Evolutionary conservation across 2,797 vertebrate species (phyloP).

Genomic region (Sphenopsis melanotis): DNA sequence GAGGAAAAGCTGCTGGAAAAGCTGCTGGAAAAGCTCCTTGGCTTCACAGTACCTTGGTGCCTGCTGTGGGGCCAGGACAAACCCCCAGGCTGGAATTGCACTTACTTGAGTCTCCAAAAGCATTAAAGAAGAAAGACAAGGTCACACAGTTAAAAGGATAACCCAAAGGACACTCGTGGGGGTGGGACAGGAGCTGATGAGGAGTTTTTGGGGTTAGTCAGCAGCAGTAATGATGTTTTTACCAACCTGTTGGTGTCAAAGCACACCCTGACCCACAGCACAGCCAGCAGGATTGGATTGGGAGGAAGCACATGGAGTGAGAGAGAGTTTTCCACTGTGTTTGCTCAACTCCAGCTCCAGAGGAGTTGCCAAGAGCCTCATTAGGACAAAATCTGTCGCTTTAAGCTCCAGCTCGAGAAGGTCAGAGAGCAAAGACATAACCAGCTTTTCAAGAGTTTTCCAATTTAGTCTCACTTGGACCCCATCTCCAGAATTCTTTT

Average conservation of each 20-base stretch:
- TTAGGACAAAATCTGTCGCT: neutral
- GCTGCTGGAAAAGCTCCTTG: neutral
- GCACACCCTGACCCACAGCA: neutral
- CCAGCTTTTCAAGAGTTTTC: neutral
- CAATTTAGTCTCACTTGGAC: neutral
- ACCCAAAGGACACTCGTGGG: neutral
- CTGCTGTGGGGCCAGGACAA: neutral
- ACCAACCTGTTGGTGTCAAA: conserved; percentile 51
- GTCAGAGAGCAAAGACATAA: neutral
- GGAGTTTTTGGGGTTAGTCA: neutral
- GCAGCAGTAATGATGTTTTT: neutral
- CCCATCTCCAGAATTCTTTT: neutral
- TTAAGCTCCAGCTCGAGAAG: neutral
- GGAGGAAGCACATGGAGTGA: neutral
- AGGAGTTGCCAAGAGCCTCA: neutral
- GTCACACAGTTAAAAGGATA: neutral
- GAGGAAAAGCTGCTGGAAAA: neutral
- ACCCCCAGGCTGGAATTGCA: neutral
- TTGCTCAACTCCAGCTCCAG: neutral
- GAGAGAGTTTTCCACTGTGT: conserved; percentile 10
- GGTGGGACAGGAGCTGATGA: neutral
- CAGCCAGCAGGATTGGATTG: conserved; percentile 3
- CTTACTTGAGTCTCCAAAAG: conserved; percentile 53
- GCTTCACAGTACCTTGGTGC: neutral
- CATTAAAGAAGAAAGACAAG: conserved; percentile 45